Evolutionary conservation across 2,888 invertebrate genomes (phyloP), one percentile per base, ranked within the genome.

Genomic region (Creontiades dilutus): DNA sequence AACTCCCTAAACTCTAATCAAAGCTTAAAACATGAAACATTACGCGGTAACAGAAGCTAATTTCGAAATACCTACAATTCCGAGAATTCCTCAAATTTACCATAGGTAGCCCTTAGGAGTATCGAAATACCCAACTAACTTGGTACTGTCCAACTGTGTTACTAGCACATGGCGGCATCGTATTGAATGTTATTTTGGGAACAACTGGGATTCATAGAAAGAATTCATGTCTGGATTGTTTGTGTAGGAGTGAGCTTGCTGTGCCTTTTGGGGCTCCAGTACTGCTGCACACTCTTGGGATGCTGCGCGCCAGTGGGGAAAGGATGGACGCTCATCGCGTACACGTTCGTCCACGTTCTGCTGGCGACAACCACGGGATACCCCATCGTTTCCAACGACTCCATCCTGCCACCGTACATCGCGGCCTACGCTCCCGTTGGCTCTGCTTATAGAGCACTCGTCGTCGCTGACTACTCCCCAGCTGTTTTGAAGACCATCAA

Each of bases 221-320:
- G 37, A 4, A 37, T 37, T 37, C 7, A n/a, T 37, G 2, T 37
- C 37, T 37, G 37, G 37, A n/a, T 7, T 37, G 23, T 28, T 90
- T 90, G 93, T 93, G 37, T 93, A 96, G 96, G 96, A 91, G 95
- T 95, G 92, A 96, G 96, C 95, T 93, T 96, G 91, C 94, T 96
- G 55, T 96, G 96, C 93, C 93, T 96, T 91, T 95, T 95, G 92
- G 95, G 95, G 91, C 94, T 96, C 91, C 96, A 96, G 93, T 95
- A 96, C 93, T 93, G 96, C 84, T 94, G 95, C 91, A 94, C 96
- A 84, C 95, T 96, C 81, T 94, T 95, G 55, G 95, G 96, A 89
- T 96, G 96, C 93, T 92, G 96, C 19, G 93, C 96, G 92, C 95
- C 96, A 68, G 88, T 88, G 4, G 95, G 95, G 92, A 94, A 95